Evolutionary conservation across 2,797 vertebrate species (phyloP), one percentile per base, ranked within the genome.

Genomic region (Onychomys torridus): DNA sequence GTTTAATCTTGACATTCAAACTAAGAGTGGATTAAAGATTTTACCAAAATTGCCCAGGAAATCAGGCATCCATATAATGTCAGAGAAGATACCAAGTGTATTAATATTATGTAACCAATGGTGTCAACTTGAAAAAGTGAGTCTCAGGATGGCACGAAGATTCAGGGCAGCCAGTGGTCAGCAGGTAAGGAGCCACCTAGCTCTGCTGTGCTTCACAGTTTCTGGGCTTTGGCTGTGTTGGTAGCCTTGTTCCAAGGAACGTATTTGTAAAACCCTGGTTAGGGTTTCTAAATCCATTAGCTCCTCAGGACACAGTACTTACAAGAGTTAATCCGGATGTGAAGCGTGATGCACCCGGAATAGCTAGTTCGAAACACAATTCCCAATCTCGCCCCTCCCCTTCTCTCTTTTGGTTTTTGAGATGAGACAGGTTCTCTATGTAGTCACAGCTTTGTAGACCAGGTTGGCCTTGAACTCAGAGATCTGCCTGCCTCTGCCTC

Each of bases 1-100:
- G 37, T 94, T 89, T 91, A 85, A 90, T 75, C 59, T 84, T 86
- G 63, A 84, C 27, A 89, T 94, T 94, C 75, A 89, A 75, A 84
- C 40, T 55, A 49, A 59, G 12, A 83, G 25, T 73, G 1, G 37
- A 59, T 63, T 73, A 69, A 67, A 91, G 37, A 27, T 12, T 77
- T 88, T 78, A n/a, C 59, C 3, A 89, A 79, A 78, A 90, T 27
- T 88, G 37, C 40, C 27, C 49, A 76, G 81, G 69, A 19, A 91
- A 52, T 32, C 46, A 86, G 34, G 19, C 21, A 92, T 92, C 69
- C 11, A 82, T 32, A 29, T 25, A 43, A 57, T 1, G 73, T 25
- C 43, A 73, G 59, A 73, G 40, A 43, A 19, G 6, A 76, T 12
- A 85, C 4, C 40, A 67, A 65, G 63, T 25, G 17, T 9, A 46